A percentile compares a stretch with the other conserved stretches of the same genome.
Evolutionary conservation across 1,140 invertebrate genomes (phyloP).

Genomic region (Marisa cornuarietis): DNA sequence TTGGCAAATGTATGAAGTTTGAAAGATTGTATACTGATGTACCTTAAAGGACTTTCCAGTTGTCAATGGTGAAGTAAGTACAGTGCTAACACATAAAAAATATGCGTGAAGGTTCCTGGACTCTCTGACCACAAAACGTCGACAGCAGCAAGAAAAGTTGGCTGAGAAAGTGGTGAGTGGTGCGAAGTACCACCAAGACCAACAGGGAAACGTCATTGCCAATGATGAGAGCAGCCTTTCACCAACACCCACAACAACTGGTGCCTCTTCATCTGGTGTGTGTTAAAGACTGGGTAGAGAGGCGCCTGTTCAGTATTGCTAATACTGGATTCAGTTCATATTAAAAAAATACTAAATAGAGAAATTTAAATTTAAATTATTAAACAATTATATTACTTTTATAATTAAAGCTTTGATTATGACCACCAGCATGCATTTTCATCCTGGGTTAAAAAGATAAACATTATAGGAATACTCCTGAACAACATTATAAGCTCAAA

Average conservation of each 20-base stretch:
- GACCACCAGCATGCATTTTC: too few species aligned
- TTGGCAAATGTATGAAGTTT: too few species aligned
- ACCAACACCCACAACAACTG: background rate
- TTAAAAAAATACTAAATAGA: too few species aligned
- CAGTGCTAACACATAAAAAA: background rate
- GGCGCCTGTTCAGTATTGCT: background rate
- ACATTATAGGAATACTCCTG: too few species aligned
- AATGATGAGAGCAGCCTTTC: slow-evolving; percentile 10
- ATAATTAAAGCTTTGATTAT: too few species aligned
- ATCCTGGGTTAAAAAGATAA: too few species aligned
- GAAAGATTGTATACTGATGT: too few species aligned
- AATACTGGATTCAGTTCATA: background rate
- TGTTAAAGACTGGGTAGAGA: background rate
- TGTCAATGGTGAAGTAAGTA: background rate
- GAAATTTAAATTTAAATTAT: too few species aligned
- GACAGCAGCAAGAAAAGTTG: slow-evolving; percentile 58
- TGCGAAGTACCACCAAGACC: slow-evolving; percentile 38
- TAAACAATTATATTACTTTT: too few species aligned
- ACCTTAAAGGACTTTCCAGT: too few species aligned
- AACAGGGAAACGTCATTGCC: slow-evolving; percentile 22
- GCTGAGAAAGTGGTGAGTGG: slow-evolving; percentile 48
- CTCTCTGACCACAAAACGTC: slow-evolving; percentile 48
- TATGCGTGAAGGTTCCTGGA: slow-evolving; percentile 55
- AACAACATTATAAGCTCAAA: too few species aligned
- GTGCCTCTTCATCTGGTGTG: slow-evolving; percentile 1